Evolutionary conservation across 2,797 vertebrate species (phyloP).

Genomic region (Bovichtus variegatus): DNA sequence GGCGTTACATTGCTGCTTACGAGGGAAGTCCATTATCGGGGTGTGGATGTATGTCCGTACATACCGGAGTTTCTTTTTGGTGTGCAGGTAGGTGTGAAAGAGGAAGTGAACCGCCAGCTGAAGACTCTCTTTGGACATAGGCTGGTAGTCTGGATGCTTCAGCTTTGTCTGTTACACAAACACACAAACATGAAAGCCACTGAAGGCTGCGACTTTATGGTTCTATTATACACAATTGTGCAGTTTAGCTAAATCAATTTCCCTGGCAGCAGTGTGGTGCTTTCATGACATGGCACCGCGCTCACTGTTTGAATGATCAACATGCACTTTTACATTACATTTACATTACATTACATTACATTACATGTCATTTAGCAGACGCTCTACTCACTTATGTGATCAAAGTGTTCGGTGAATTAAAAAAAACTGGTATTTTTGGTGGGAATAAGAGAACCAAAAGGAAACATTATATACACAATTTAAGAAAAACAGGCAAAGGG

Average conservation of each 20-base stretch:
- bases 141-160: slow-evolving; percentile 94
- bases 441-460: neutral
- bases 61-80: slow-evolving; percentile 98
- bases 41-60: neutral
- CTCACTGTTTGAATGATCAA: too few species aligned
- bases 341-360: too few species aligned
- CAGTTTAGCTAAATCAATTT: neutral
- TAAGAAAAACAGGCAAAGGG: too few species aligned
- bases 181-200: slow-evolving; percentile 10
- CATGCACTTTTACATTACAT: too few species aligned
- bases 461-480: neutral
- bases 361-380: too few species aligned
- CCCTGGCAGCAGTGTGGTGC: neutral
- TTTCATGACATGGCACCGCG: too few species aligned
- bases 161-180: slow-evolving; percentile 91
- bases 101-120: slow-evolving; percentile 97
- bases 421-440: neutral
- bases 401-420: neutral
- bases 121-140: slow-evolving; percentile 96
- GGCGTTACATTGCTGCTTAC: neutral
- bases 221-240: neutral
- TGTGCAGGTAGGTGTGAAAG: slow-evolving; percentile 97
- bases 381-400: neutral
- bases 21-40: neutral
- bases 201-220: neutral